These are phyloP conservation scores for Sphaeramia orbicularis DNA, from an alignment of 2,797 vertebrate genomes.

Conservation along the genomic window DNA sequence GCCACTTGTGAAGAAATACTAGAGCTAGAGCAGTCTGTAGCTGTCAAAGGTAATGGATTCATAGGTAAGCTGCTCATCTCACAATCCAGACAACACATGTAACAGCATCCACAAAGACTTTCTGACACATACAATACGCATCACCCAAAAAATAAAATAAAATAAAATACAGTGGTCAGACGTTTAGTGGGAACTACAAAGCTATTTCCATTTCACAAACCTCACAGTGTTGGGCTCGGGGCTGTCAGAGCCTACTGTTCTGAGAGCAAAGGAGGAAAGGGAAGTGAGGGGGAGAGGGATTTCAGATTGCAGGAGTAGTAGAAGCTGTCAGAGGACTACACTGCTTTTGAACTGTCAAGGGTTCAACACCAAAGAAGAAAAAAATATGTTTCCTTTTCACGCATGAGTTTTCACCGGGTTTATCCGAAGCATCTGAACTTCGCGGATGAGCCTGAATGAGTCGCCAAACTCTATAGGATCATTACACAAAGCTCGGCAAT, in stretches of 20 bases:
- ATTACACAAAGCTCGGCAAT: not conserved
- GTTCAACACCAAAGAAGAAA: slow-evolving; percentile 18
- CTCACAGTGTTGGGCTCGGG: slow-evolving; percentile 35
- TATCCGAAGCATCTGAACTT: slow-evolving; percentile 7
- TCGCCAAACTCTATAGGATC: not conserved
- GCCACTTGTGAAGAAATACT: not conserved
- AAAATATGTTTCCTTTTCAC: not conserved
- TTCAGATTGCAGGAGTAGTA: slow-evolving; percentile 22
- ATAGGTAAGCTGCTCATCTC: not conserved
- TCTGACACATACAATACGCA: not conserved
- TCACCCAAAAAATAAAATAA: not conserved
- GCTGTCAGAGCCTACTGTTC: slow-evolving; percentile 52
- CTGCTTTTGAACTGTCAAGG: slow-evolving; percentile 28
- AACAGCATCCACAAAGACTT: not conserved
- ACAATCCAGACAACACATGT: slow-evolving; percentile 16
- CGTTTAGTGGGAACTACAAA: slow-evolving; percentile 53
- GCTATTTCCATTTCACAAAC: slow-evolving; percentile 62
- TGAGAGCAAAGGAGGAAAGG: slow-evolving; percentile 36
- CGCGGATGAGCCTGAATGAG: not conserved
- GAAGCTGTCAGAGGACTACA: slow-evolving; percentile 24
- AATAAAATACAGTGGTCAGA: slow-evolving; percentile 28
- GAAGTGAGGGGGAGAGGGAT: slow-evolving; percentile 34
- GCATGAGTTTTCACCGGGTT: not conserved
- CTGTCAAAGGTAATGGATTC: slow-evolving; percentile 9
- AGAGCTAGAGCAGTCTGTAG: slow-evolving; percentile 7